phyloP scores from a whole-genome alignment of 2,888 invertebrate species.

The Polylopha cassiicola region DNA sequence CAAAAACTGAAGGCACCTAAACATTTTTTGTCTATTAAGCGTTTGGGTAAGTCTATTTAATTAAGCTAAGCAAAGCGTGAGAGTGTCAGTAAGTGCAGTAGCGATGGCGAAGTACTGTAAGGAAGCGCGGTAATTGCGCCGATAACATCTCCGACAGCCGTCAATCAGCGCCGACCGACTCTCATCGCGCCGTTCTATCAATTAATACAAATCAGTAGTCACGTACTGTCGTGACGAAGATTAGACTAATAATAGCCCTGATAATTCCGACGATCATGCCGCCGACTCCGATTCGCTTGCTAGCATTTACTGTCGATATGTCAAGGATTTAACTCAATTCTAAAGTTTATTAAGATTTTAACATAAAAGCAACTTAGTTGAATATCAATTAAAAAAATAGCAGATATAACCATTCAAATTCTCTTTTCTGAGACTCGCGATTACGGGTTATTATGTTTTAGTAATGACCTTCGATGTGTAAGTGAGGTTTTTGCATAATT shows the following conservation, averaged over 20 bases:
- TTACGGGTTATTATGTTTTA: constrained; percentile 16
- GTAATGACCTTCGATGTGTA: constrained; percentile 19
- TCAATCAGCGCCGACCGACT: constrained; percentile 66
- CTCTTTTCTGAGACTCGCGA: constrained; percentile 10
- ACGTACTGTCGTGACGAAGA: constrained; percentile 52
- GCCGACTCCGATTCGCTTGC: constrained; percentile 29
- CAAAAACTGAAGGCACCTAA: too few relatives aligned
- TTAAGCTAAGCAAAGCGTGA: constrained; percentile 14
- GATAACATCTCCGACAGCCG: constrained; percentile 73
- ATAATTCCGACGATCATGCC: constrained; percentile 59
- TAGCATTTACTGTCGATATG: too few relatives aligned
- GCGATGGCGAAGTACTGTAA: constrained; percentile 1
- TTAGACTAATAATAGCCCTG: constrained; percentile 66
- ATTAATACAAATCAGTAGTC: constrained; percentile 73
- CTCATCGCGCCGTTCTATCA: constrained; percentile 66
- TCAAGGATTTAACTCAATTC: too few relatives aligned
- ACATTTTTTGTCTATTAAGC: too few relatives aligned
- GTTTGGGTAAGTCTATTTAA: background rate
- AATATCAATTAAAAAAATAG: too few relatives aligned
- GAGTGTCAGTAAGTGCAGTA: constrained; percentile 13
- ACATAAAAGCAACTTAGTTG: constrained; percentile 16
- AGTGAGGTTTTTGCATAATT: constrained; percentile 45
- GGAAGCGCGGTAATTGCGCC: constrained; percentile 53
- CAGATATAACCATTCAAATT: constrained; percentile 19
- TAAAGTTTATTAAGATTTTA: background rate